Percentiles rank a stretch among this genome's conserved stretches.
Conservation (phyloP, 2,113 vertebrate genomes). For the Mola mola region DNA sequence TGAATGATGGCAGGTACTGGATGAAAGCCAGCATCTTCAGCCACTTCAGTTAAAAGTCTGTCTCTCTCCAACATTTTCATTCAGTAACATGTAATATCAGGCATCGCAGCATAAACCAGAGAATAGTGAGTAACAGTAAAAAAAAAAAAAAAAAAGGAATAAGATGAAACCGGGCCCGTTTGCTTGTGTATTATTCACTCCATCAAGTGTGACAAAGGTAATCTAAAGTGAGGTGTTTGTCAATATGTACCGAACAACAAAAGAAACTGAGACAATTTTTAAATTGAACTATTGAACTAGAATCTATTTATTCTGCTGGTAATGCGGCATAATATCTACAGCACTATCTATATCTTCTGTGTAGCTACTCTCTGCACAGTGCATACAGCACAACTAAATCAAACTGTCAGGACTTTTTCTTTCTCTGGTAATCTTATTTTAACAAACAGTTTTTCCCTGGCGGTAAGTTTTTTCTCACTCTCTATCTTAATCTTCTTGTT, state of each 20-base stretch:
- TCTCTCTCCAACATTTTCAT: constrained; percentile 49
- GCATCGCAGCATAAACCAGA: constrained; percentile 37
- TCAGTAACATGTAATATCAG: constrained; percentile 57
- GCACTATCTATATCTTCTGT: not conserved
- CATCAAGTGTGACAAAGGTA: constrained; percentile 30
- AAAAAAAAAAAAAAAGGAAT: constrained; percentile 17
- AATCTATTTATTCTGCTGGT: constrained; percentile 3
- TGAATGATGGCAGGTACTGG: constrained; percentile 63
- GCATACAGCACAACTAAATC: constrained; percentile 14
- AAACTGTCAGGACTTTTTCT: constrained; percentile 22
- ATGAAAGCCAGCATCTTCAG: constrained; percentile 55
- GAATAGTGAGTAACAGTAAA: constrained; percentile 21
- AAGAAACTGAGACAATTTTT: no score
- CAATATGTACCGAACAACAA: constrained; percentile 23
- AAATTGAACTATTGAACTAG: no score
- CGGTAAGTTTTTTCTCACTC: not conserved
- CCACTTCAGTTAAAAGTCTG: constrained; percentile 36
- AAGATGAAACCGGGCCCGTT: constrained; percentile 33
- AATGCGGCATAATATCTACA: not conserved
- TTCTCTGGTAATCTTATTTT: constrained; percentile 19
- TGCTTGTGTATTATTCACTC: constrained; percentile 22
- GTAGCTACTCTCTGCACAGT: not conserved
- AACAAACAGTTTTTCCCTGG: constrained; percentile 25
- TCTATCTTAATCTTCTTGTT: constrained; percentile 49
- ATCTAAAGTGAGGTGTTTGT: constrained; percentile 36